Evolutionary conservation across 2,888 invertebrate genomes (phyloP), one percentile per base, ranked within the genome.

Genomic region (Temnothorax unifasciatus): DNA sequence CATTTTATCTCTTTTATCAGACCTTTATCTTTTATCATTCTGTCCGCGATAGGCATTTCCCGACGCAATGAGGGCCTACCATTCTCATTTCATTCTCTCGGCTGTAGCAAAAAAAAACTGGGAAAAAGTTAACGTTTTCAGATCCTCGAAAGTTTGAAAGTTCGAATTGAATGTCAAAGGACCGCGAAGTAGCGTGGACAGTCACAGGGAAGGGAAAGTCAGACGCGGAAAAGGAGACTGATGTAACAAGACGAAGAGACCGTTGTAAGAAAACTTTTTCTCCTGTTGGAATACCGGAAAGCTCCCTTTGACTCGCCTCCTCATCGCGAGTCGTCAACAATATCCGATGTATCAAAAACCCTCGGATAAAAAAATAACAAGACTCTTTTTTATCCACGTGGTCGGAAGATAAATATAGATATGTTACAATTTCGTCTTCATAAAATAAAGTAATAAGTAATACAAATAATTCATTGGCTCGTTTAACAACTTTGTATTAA

Each of bases 301-400:
- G 61, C 54, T 77, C 57, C 71, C 59, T 47, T 41, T 57, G n/a
- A 68, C 41, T 73, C 76, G 13, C 21, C 21, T 79, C 57, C 77
- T 77, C 74, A 47, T 87, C 54, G 54, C 61, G 77, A 71, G 21
- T 86, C 73, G 73, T 69, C 88, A 79, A 88, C 84, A 74, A 82
- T 85, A 87, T 85, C 75, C 76, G 64, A 75, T 59, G 21, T 47
- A 73, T 64, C 57, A 59, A 71, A 52, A 68, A 44, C 5, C 29
- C 8, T 15, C 8, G 52, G 47, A 52, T 68, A 4, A 21, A 54
- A 41, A 66, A 68, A 68, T 38, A 29, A 41, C 11, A 13, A 29
- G 15, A 29, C 29, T 57, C 1, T 8, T 44, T 15, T 6, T 21
- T 41, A 13, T 29, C 29, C 29, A n/a, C 15, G 3, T 2, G 2